phyloP scores from a whole-genome alignment of 2,113 vertebrate genomes.

The Haliaeetus leucogaster region DNA sequence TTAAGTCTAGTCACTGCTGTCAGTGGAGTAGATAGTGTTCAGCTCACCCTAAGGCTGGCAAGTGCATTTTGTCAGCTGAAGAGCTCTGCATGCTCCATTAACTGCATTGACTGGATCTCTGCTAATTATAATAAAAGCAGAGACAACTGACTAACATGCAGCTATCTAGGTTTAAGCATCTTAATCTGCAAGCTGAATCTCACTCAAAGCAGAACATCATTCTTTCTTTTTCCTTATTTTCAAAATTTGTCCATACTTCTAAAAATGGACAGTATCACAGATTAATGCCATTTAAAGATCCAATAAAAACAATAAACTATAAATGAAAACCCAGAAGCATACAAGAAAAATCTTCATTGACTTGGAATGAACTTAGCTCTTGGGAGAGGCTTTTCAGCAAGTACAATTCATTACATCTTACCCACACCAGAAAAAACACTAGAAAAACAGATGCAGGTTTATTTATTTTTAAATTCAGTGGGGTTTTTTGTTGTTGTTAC shows the following conservation, averaged over 20 bases:
- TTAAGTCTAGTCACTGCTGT: neutral
- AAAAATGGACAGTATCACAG: neutral
- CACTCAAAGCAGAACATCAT: neutral
- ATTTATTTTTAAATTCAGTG: neutral
- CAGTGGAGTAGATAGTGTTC: neutral
- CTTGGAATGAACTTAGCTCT: neutral
- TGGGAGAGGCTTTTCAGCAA: neutral
- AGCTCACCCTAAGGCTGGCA: neutral
- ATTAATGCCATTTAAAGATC: neutral
- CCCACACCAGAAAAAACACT: neutral
- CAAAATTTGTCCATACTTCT: neutral
- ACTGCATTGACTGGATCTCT: neutral
- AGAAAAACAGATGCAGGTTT: neutral
- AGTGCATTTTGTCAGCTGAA: slow-evolving; percentile 4
- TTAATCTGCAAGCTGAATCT: neutral
- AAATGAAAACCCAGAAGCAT: neutral
- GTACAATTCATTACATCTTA: neutral
- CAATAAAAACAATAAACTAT: neutral
- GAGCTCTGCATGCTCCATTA: neutral
- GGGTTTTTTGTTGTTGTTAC: neutral
- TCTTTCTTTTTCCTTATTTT: neutral
- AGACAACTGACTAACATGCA: neutral
- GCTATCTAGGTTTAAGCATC: neutral
- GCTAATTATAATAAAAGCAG: slow-evolving; percentile 11
- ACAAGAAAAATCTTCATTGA: neutral